Evolutionary conservation across 1,140 invertebrate genomes (phyloP).

Genomic region (Drosophila chauvacae): DNA sequence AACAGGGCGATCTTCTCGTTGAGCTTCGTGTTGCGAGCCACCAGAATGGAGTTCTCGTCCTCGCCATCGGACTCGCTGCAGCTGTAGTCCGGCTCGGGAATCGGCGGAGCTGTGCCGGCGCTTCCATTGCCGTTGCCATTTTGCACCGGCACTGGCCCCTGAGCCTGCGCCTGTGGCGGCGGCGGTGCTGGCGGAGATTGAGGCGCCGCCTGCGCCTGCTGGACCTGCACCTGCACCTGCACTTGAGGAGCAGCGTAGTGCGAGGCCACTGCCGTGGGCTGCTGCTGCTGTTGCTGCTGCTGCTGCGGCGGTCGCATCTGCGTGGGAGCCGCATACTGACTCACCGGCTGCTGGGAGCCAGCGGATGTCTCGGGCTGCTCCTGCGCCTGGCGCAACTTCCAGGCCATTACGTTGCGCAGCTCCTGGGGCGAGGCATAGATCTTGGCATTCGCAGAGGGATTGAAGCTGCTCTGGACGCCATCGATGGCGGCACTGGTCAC

Average conservation of each 20-base stretch:
- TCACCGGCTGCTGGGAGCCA: slow-evolving; percentile 80
- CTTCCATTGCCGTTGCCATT: slow-evolving; percentile 83
- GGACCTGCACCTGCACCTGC: slow-evolving; percentile 45
- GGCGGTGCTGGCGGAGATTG: slow-evolving; percentile 56
- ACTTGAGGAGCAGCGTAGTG: slow-evolving; percentile 74
- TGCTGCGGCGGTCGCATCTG: slow-evolving; percentile 93
- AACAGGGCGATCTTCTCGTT: slow-evolving; percentile 82
- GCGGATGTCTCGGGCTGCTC: slow-evolving; percentile 67
- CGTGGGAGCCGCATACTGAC: slow-evolving; percentile 55
- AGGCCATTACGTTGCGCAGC: slow-evolving; percentile 91
- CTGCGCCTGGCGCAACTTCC: slow-evolving; percentile 83
- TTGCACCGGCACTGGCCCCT: slow-evolving; percentile 88
- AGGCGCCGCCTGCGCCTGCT: slow-evolving; percentile 38
- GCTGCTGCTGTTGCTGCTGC: slow-evolving; percentile 86
- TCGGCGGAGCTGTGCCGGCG: slow-evolving; percentile 88
- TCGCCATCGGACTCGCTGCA: slow-evolving; percentile 91
- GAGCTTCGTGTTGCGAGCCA: slow-evolving; percentile 80
- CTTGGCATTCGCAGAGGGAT: slow-evolving; percentile 92
- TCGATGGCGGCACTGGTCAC: slow-evolving; percentile 78
- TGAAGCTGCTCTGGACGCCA: slow-evolving; percentile 92
- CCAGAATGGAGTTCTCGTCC: slow-evolving; percentile 85
- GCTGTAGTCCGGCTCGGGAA: slow-evolving; percentile 95
- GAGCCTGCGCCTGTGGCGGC: slow-evolving; percentile 85
- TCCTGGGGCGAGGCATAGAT: slow-evolving; percentile 95
- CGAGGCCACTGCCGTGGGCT: slow-evolving; percentile 86